These are phyloP conservation scores for Chaetorhynchus papuensis DNA, from an alignment of 2,113 vertebrate species.

Conservation along the genomic window DNA sequence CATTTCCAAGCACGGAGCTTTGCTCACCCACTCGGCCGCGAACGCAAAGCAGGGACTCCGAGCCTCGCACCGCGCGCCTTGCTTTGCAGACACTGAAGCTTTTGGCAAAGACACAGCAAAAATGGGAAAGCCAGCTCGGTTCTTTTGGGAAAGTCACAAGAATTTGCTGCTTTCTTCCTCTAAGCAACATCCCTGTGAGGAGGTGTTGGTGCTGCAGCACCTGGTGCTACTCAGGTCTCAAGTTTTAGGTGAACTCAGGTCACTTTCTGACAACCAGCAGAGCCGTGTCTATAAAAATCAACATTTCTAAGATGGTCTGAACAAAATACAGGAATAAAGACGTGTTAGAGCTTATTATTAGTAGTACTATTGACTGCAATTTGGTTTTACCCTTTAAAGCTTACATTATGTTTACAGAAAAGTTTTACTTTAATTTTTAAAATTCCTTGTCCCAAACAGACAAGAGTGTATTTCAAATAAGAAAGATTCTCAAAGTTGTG, in stretches of 20 bases:
- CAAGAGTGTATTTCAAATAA: background rate
- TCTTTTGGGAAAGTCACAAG: background rate
- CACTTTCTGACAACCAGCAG: background rate
- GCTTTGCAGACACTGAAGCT: constrained; percentile 73
- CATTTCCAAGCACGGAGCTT: constrained; percentile 66
- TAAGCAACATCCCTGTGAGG: background rate
- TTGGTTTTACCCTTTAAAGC: background rate
- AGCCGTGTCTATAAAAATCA: background rate
- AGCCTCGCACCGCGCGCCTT: constrained; percentile 36
- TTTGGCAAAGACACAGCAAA: constrained; percentile 51
- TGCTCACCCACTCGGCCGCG: constrained; percentile 65
- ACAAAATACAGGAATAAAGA: background rate
- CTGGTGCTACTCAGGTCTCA: background rate
- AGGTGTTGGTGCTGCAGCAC: background rate
- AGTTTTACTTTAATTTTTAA: background rate
- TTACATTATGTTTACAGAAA: background rate
- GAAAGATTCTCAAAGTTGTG: background rate
- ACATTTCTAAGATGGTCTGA: background rate
- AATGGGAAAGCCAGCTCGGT: background rate
- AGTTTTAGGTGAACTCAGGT: background rate
- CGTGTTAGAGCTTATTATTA: background rate
- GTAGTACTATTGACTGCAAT: background rate
- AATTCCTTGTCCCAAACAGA: background rate
- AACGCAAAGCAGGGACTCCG: constrained; percentile 48
- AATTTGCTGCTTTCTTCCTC: background rate